Base-by-base conservation (phyloP, 1,140 invertebrate species). In the Heliconius hermathena region DNA sequence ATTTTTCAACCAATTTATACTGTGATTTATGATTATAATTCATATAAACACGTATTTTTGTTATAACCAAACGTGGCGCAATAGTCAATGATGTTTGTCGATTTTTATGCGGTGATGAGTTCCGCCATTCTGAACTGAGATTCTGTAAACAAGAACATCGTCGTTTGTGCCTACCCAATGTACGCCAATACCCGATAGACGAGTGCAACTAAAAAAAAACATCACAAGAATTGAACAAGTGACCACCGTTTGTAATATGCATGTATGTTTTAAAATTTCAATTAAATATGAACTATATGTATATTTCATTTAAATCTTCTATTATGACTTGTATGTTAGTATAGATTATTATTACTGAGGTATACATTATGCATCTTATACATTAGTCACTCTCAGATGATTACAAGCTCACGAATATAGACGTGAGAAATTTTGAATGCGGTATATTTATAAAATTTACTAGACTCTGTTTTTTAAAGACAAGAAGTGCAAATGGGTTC, bases 381-480 rank as follows among this genome's bases (percentile, higher is more conserved):
- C 78, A 80, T 80, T 80, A 80, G 78, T 76, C 78, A 80, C 78
- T 80, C 78, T 38, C 52, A 79, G 71, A 73, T 80, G 78, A 80
- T 80, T 80, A 80, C 78, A 73, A 80, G 36, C 20, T 71, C 78
- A 80, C 41, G 74, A 60, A 60, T 22, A 38, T 20, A 72, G 46
- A 72, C 18, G 18, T 57, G 20, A 1, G n/a, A 33, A 75, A 8
- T 46, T 41, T 79, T 54, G 66, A 74, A 80, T 54, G 74, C 16
- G 78, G 78, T 52, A 80, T 74, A 41, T 73, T 46, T 66, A 66
- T 16, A 29, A 20, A 57, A 22, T 22, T 57, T 22, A 22, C 8
- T 9, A 1, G 8, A 57, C 4, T 4, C 13, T 57, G 8, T 57
- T 22, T 57, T 57, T 57, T 22, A 22, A 22, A 9, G 54, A 57